Evolutionary conservation across 1,140 invertebrate genomes (phyloP).

Genomic region (Neodiprion virginianus): DNA sequence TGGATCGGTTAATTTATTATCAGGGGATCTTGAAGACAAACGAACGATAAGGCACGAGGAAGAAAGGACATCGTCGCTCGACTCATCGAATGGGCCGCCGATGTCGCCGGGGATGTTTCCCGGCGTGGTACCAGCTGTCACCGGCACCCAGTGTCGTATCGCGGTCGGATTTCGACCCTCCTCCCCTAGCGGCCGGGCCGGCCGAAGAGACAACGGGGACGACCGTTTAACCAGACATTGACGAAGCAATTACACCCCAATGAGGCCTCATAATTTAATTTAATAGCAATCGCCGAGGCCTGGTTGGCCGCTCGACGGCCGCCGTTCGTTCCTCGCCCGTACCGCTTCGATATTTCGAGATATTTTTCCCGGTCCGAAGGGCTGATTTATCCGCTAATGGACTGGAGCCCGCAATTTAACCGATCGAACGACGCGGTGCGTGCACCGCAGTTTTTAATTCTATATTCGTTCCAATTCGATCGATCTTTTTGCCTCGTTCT

Average conservation of each 20-base stretch:
- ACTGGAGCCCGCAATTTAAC: not conserved
- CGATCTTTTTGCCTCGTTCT: not conserved
- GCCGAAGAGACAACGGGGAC: conserved; percentile 23
- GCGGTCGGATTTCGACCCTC: not conserved
- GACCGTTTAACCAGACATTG: conserved; percentile 43
- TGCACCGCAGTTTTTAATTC: not conserved
- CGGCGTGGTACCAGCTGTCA: conserved; percentile 34
- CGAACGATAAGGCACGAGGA: not conserved
- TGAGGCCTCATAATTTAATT: conserved; percentile 4
- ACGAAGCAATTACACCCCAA: conserved; percentile 45
- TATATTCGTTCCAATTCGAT: not conserved
- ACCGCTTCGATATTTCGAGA: not conserved
- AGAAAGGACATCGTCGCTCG: not conserved
- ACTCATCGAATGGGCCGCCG: not conserved
- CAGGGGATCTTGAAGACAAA: not conserved
- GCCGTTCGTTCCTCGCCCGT: not conserved
- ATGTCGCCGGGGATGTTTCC: not conserved
- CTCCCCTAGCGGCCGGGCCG: not conserved
- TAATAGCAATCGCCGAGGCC: not conserved
- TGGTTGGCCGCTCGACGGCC: not conserved
- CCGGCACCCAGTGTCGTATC: conserved; percentile 21
- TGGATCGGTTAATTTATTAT: not conserved
- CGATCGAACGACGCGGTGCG: not conserved
- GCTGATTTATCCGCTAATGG: conserved; percentile 9
- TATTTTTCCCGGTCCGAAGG: conserved; percentile 2